Evolutionary conservation across 2,888 invertebrate species (phyloP), one percentile per base, ranked within the genome.

Genomic region (Tetragonisca angustula): DNA sequence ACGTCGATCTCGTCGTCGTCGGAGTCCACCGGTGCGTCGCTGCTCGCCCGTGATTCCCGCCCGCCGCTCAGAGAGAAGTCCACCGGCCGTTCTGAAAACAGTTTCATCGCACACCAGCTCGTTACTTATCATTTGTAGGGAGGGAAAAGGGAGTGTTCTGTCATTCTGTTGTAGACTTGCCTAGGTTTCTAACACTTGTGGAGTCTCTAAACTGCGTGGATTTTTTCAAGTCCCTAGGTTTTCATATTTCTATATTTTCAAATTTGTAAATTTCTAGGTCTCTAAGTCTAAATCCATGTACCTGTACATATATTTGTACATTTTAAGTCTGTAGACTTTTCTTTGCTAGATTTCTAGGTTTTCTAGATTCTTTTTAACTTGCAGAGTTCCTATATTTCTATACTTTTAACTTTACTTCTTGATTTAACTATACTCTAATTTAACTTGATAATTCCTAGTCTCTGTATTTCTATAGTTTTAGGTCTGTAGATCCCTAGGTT

Each of bases 1-100:
- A 94, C 94, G 89, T 94, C 94, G 88, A 94, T 94, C 84, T 94
- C 94, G 89, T 94, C 94, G 36, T 90, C 91, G 80, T 94, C 94
- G 64, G 94, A 93, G 76, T 93, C 93, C 36, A 89, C 87, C 13
- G 84, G 82, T 27, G 92, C 90, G 86, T 93, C 94, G 87, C 94
- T 94, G 78, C 93, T 93, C 78, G 92, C 93, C 32, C 93, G 93
- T 4, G 93, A 93, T 76, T 94, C 94, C 59, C 94, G 90, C 2
- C 94, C 94, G 73, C 92, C 92, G 79, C 87, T 91, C 76, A 94
- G 70, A 6, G 93, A 94, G 80, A 94, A 94, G 81, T 94, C 94
- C 81, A 94, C 93, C 4, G 94, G 94, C 78, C 94, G 90, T 84
- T 94, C 94, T 94, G 90, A 24, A 49, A 86, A 84, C 80, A 89